phyloP scores from a whole-genome alignment of 23 tunicate species.

The Phallusia fumigata region DNA sequence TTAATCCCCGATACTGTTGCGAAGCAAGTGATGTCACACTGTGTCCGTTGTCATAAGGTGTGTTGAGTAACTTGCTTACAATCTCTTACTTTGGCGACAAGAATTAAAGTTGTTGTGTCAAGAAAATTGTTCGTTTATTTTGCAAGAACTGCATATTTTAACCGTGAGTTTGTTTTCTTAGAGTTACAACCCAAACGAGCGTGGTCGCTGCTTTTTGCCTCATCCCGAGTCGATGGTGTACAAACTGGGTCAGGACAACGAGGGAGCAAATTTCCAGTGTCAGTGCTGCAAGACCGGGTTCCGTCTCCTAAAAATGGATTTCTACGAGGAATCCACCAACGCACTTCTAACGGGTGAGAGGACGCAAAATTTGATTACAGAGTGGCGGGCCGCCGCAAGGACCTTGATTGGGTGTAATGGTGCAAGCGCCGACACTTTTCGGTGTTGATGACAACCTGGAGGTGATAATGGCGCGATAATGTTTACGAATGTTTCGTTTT shows the following conservation, averaged over 20 bases:
- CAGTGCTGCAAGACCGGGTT: slow-evolving; percentile 94
- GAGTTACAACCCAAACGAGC: slow-evolving; percentile 49
- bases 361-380: background rate
- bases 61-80: background rate
- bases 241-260: slow-evolving; percentile 63
- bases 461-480: slow-evolving; percentile 5
- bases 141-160: background rate
- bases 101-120: too few relatives aligned
- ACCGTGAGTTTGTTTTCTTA: slow-evolving; percentile 5
- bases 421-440: background rate
- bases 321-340: slow-evolving; percentile 97
- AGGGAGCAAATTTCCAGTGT: slow-evolving; percentile 95
- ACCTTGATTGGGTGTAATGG: background rate
- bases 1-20: slow-evolving; percentile 48
- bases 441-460: background rate
- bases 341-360: slow-evolving; percentile 83
- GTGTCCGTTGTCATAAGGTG: slow-evolving; percentile 90
- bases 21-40: slow-evolving; percentile 57
- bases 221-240: slow-evolving; percentile 97
- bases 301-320: slow-evolving; percentile 94
- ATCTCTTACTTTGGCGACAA: background rate
- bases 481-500: background rate
- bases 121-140: too few relatives aligned
- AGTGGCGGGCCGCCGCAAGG: background rate
- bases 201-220: slow-evolving; percentile 81